phyloP scores from a whole-genome alignment of 1,140 invertebrate species.

The Melitaea cinxia region DNA sequence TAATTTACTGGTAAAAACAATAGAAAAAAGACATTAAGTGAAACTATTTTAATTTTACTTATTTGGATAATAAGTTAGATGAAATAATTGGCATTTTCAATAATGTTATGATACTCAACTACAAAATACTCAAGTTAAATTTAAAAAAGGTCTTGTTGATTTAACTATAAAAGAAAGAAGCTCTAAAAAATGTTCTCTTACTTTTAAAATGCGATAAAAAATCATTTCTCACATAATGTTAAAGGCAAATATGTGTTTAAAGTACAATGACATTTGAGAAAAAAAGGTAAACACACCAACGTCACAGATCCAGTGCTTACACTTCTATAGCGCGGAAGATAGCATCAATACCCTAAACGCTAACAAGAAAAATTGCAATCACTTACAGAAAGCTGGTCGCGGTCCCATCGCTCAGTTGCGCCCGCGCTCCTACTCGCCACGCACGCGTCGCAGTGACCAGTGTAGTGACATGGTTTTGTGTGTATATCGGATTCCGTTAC shows the following conservation, averaged over 20 bases:
- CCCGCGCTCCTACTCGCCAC: constrained; percentile 44
- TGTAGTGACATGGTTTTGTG: constrained; percentile 77
- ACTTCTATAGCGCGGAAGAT: constrained; percentile 3
- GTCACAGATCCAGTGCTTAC: not conserved
- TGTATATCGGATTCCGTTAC: constrained; percentile 67
- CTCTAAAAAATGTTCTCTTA: too few species aligned
- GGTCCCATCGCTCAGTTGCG: constrained; percentile 61
- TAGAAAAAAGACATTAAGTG: too few species aligned
- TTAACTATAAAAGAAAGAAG: too few species aligned
- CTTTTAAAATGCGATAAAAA: too few species aligned
- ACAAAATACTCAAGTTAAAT: too few species aligned
- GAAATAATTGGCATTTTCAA: too few species aligned
- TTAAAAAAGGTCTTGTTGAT: too few species aligned
- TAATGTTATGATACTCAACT: too few species aligned
- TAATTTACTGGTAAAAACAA: too few species aligned
- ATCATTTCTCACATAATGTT: too few species aligned
- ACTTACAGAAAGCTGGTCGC: constrained; percentile 28
- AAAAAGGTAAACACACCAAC: not conserved
- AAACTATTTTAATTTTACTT: too few species aligned
- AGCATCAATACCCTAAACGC: constrained; percentile 2
- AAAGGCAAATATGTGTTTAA: not conserved
- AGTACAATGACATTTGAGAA: not conserved
- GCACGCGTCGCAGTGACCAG: constrained; percentile 40
- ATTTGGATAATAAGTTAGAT: too few species aligned
- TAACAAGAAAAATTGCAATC: constrained; percentile 43